A percentile compares a stretch with the other conserved stretches of the same genome.
phyloP scores from a whole-genome alignment of 1,140 invertebrate genomes.

The Drosophila tsacasi region DNA sequence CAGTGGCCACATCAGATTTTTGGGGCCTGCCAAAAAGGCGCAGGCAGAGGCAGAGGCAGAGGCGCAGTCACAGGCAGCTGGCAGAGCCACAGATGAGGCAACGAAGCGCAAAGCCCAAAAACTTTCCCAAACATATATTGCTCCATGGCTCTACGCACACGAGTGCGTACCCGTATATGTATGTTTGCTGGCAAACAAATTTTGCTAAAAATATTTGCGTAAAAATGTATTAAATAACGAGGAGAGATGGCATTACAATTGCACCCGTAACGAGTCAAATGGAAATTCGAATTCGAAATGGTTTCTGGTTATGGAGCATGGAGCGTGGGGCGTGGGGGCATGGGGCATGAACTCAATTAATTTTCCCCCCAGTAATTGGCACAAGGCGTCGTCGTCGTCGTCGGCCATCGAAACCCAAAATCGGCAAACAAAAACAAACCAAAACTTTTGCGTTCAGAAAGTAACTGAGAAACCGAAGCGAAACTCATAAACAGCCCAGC shows the following conservation, averaged over 20 bases:
- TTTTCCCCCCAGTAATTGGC: constrained; percentile 26
- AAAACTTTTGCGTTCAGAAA: constrained; percentile 21
- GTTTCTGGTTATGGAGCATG: too few relatives aligned
- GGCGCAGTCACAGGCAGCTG: background rate
- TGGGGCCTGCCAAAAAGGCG: constrained; percentile 30
- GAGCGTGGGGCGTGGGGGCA: too few relatives aligned
- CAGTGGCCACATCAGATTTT: constrained; percentile 33
- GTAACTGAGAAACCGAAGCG: constrained; percentile 7
- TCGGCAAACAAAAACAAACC: constrained; percentile 18
- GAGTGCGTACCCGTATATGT: background rate
- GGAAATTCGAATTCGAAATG: constrained; percentile 8
- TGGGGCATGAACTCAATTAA: constrained; percentile 20
- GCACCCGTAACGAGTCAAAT: constrained; percentile 7
- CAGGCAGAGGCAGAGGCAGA: background rate
- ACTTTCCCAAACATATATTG: constrained; percentile 33
- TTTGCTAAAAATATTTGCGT: constrained; percentile 22
- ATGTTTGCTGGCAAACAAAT: constrained; percentile 21
- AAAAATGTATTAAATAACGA: constrained; percentile 33
- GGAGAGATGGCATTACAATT: constrained; percentile 12
- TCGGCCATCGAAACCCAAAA: constrained; percentile 15
- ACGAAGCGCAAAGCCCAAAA: constrained; percentile 38
- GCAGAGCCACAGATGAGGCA: constrained; percentile 1
- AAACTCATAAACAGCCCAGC: constrained; percentile 7
- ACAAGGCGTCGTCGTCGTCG: background rate
- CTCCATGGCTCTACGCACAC: background rate